Evolutionary conservation across 2,797 vertebrate species (phyloP).

Genomic region (Trachurus trachurus): DNA sequence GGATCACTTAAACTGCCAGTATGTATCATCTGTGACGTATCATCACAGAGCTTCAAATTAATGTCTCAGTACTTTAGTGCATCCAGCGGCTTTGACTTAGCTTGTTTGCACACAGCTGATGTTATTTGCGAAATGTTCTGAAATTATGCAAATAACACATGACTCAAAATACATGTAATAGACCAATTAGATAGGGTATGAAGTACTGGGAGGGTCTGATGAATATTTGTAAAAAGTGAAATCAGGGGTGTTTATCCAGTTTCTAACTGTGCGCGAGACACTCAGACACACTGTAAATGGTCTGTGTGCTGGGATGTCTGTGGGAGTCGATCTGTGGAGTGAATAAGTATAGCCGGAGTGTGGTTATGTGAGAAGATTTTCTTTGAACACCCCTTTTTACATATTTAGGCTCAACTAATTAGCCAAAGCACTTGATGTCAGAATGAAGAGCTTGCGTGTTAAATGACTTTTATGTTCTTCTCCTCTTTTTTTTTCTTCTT

Average conservation of each 20-base stretch:
- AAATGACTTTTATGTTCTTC: conserved; percentile 26
- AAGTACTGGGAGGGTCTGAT: neutral
- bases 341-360: conserved; percentile 9
- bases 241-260: neutral
- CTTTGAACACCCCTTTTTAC: conserved; percentile 9
- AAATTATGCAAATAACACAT: conserved; percentile 1
- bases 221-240: neutral
- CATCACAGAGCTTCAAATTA: conserved; percentile 3
- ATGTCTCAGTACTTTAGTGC: neutral
- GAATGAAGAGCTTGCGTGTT: conserved; percentile 37
- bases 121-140: neutral
- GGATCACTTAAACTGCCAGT: neutral
- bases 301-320: conserved; percentile 10
- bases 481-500: conserved; percentile 37
- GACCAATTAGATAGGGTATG: neutral
- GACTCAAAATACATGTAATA: neutral
- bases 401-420: conserved; percentile 29
- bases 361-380: conserved; percentile 28
- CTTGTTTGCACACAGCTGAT: conserved; percentile 3
- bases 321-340: conserved; percentile 8
- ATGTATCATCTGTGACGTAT: neutral
- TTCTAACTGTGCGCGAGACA: conserved; percentile 2
- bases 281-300: neutral
- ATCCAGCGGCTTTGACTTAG: neutral
- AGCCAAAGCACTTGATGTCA: conserved; percentile 43